Evolutionary conservation across 2,113 vertebrate genomes (phyloP).

Genomic region (Ranitomeya imitator): DNA sequence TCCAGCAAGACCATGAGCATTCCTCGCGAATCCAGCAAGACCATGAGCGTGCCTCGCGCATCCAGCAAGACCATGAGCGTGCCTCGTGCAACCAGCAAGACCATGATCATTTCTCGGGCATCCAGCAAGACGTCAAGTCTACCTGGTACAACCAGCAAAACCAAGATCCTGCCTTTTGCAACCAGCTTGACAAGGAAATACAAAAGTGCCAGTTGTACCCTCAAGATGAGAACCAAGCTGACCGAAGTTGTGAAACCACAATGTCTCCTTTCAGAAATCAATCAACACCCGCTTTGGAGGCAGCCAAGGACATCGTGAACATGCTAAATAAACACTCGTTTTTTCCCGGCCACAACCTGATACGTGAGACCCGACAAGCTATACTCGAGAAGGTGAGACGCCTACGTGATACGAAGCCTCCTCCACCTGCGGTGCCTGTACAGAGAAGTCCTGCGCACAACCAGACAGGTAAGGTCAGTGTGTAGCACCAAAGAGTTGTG

Average conservation of each 20-base stretch:
- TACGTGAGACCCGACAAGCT: conserved; percentile 70
- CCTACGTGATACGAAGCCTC: conserved; percentile 70
- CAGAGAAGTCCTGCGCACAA: conserved; percentile 37
- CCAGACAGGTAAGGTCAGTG: neutral
- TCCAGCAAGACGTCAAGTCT: no score
- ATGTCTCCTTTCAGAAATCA: neutral
- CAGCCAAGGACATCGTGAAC: neutral
- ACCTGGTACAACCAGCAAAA: no score
- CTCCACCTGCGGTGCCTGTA: conserved; percentile 64
- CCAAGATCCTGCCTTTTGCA: neutral
- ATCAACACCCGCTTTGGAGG: neutral
- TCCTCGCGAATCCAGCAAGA: no score
- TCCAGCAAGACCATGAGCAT: no score
- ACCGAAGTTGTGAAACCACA: neutral
- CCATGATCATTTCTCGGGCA: no score
- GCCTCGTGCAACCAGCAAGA: no score
- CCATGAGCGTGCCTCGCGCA: no score
- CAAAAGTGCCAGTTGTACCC: no score
- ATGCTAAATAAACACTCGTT: neutral
- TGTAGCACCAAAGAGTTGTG: no score
- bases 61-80: no score
- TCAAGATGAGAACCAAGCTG: neutral
- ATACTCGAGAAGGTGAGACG: conserved; percentile 69
- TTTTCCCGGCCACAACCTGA: conserved; percentile 67
- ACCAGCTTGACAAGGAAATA: neutral